These are phyloP conservation scores for Fragum fragum DNA, from an alignment of 2,888 invertebrate species.

Conservation along the genomic window DNA sequence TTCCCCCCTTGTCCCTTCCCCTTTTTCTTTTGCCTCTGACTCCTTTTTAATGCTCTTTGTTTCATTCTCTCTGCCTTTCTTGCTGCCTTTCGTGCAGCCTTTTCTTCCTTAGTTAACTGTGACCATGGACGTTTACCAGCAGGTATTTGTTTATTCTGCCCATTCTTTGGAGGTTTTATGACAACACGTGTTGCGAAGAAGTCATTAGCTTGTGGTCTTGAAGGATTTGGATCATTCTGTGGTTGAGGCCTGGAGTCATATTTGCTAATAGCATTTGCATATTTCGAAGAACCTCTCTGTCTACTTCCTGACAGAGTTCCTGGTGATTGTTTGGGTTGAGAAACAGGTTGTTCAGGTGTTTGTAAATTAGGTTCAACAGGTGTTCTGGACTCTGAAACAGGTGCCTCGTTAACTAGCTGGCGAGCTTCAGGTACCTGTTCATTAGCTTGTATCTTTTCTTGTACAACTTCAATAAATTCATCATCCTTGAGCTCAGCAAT, in stretches of 20 bases:
- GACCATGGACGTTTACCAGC: not conserved
- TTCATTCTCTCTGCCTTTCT: slow-evolving; percentile 38
- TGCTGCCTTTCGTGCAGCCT: slow-evolving; percentile 54
- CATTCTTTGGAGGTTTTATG: slow-evolving; percentile 40
- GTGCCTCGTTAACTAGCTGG: not conserved
- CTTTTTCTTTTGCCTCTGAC: slow-evolving; percentile 23
- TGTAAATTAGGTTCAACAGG: not conserved
- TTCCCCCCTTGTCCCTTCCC: slow-evolving; percentile 31
- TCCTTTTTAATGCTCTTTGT: slow-evolving; percentile 39
- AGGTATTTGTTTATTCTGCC: not conserved
- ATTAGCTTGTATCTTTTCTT: not conserved
- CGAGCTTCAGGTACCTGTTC: not conserved
- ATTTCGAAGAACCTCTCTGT: slow-evolving; percentile 12
- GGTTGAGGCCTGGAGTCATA: not conserved
- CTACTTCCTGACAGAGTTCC: not conserved
- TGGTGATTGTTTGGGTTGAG: not conserved
- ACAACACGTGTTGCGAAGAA: slow-evolving; percentile 39
- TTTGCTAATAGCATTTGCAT: not conserved
- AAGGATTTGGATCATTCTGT: not conserved
- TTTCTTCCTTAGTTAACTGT: slow-evolving; percentile 24
- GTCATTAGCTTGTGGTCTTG: slow-evolving; percentile 5
- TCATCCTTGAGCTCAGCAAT: slow-evolving; percentile 69
- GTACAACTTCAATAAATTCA: slow-evolving; percentile 65
- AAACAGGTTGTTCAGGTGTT: not conserved
- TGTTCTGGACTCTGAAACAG: not conserved